Conservation (phyloP, 2,113 vertebrate species). For the Ardeotis arabs region DNA sequence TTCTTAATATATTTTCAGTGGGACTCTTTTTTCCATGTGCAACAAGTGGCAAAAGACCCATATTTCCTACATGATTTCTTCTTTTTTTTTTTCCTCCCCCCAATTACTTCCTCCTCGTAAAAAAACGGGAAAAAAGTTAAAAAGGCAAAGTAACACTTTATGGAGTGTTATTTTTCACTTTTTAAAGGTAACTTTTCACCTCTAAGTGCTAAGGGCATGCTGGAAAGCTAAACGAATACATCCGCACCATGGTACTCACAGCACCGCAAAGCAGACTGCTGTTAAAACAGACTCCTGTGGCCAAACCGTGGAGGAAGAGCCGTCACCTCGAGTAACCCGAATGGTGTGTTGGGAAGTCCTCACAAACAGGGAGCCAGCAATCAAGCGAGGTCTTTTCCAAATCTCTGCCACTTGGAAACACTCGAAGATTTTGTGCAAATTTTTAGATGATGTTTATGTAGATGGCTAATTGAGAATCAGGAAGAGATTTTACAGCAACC, state of each 20-base stretch:
- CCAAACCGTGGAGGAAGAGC: background rate
- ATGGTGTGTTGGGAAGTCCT: fast-evolving
- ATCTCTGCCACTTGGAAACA: background rate
- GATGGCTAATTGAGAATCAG: background rate
- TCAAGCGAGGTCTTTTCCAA: background rate
- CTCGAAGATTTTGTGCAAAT: background rate
- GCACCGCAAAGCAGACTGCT: background rate
- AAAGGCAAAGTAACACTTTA: background rate
- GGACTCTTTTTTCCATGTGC: background rate
- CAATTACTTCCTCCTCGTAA: background rate
- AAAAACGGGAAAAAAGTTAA: background rate
- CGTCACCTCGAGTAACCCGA: background rate
- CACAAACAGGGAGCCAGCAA: background rate
- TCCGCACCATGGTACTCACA: background rate
- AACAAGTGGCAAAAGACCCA: background rate
- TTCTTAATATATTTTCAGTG: background rate
- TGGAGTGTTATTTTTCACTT: background rate
- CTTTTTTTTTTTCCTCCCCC: background rate
- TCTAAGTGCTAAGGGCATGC: background rate
- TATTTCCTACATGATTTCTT: background rate
- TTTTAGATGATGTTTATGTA: background rate
- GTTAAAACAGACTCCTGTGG: background rate
- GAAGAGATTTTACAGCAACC: background rate
- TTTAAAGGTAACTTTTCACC: background rate
- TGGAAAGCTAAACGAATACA: background rate